A percentile compares a stretch with the other conserved stretches of the same genome.
These are phyloP conservation scores for Dicranocentrus wangi DNA, from an alignment of 2,888 invertebrate genomes.

Conservation along the genomic window DNA sequence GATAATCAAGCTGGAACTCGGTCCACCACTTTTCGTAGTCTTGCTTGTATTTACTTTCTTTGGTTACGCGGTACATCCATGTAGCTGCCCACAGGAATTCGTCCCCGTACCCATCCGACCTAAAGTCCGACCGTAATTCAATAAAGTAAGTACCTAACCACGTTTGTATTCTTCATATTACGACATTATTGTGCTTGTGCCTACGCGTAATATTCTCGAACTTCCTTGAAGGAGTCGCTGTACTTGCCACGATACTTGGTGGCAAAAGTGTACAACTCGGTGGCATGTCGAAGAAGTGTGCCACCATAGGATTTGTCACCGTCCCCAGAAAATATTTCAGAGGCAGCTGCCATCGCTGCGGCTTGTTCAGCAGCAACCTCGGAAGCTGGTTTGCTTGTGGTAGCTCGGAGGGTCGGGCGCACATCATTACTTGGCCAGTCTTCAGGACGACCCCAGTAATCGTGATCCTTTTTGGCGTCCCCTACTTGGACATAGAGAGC, in stretches of 20 bases:
- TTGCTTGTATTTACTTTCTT: slow-evolving; percentile 75
- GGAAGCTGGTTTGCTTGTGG: slow-evolving; percentile 74
- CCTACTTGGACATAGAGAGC: slow-evolving; percentile 75
- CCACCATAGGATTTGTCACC: slow-evolving; percentile 75
- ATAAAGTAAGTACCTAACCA: too few species aligned
- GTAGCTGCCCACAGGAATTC: slow-evolving; percentile 79
- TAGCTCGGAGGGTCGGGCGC: slow-evolving; percentile 58
- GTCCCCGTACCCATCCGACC: slow-evolving; percentile 78
- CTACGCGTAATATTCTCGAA: slow-evolving; percentile 77
- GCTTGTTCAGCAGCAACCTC: slow-evolving; percentile 80
- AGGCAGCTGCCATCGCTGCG: slow-evolving; percentile 78
- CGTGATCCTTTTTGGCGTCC: slow-evolving; percentile 74
- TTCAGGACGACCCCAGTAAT: slow-evolving; percentile 80
- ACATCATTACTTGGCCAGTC: slow-evolving; percentile 74
- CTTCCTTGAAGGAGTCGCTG: slow-evolving; percentile 77
- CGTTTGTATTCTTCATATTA: too few species aligned
- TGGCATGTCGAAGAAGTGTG: slow-evolving; percentile 76
- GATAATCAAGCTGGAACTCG: slow-evolving; percentile 74
- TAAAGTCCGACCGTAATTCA: too few species aligned
- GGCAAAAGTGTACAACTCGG: slow-evolving; percentile 77
- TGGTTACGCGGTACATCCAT: slow-evolving; percentile 75
- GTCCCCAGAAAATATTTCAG: slow-evolving; percentile 76
- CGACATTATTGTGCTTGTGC: too few species aligned
- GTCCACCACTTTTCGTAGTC: slow-evolving; percentile 77
- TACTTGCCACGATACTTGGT: slow-evolving; percentile 77